Base-by-base conservation (phyloP, 37 sponge, comb jelly and placozoan species). In the Cliona cf. orientalis region DNA sequence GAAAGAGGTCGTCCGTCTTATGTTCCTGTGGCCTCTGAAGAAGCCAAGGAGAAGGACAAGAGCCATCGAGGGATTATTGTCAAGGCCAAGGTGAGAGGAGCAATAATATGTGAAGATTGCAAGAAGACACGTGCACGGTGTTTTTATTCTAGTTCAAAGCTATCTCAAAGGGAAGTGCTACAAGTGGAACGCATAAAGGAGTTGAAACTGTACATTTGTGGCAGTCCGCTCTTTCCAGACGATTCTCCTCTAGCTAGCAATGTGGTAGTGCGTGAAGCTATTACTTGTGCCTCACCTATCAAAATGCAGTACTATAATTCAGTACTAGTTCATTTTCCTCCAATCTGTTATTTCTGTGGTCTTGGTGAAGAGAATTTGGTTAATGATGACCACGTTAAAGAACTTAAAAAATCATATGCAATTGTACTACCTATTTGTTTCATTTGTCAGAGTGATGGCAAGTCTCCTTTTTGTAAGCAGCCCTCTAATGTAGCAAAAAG, bases 361-460 rank as follows among this genome's bases (percentile, higher is more conserved):
- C 22, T 21, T 42, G 29, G 29, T 31, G 72, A 71, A 42, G 72
- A 71, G 42, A n/a, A 14, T 12, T 31, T 71, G 42, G 46, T 42
- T 11, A 29, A 71, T 1, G 72, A 71, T 42, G 72, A 71, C 23
- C 22, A 14, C 72, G 42, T 71, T 22, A 23, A 31, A 42, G 23
- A 38, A 22, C 29, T 71, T 2, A 71, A 42, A 6, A 71, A 42
- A n/a, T 12, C 3, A 42, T 71, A 71, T 40, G 72, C 72, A 12
- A 17, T 42, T 22, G 46, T 71, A 22, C 46, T n/a, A 2, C 72
- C 72, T n/a, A 71, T 71, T 43, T 71, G 72, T 42, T 71, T 71
- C 46, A 12, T 71, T 22, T 71, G 72, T 42, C 23, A 7, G 25
- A 31, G 29, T 22, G 72, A 71, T 22, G 46, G 72, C 25, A 71